Conservation (phyloP, 2,797 vertebrate genomes). For the Halcyon chelicuti region DNA sequence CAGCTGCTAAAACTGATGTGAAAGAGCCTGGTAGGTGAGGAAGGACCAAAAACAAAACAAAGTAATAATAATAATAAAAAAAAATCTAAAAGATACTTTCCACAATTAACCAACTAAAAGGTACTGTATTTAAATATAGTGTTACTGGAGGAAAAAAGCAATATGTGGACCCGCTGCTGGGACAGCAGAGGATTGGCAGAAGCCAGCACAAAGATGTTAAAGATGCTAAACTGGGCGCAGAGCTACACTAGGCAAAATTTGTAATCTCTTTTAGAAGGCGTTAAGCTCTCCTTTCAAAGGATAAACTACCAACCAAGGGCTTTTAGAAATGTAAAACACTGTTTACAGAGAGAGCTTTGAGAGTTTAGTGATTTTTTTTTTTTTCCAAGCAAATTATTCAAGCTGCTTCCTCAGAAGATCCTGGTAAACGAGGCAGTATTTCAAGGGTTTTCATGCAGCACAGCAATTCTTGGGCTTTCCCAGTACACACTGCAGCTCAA, state of each 20-base stretch:
- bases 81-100: not conserved
- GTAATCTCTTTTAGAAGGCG: not conserved
- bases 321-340: not conserved
- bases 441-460: not conserved
- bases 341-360: not conserved
- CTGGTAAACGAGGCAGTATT: not conserved
- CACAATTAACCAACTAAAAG: not conserved
- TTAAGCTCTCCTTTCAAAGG: not conserved
- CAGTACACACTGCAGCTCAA: not conserved
- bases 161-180: fast-evolving
- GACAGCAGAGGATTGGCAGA: not conserved
- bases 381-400: not conserved
- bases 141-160: not conserved
- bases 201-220: not conserved
- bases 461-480: not conserved
- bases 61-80: no score
- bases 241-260: not conserved
- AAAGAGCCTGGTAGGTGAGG: not conserved
- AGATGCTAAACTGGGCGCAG: not conserved
- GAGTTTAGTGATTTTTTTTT: not conserved
- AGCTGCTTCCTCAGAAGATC: not conserved
- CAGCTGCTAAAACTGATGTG: not conserved
- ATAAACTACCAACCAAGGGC: not conserved
- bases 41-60: not conserved
- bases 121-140: not conserved